Base-by-base conservation (phyloP, 2,888 invertebrate genomes). In the Lottia gigantea region DNA sequence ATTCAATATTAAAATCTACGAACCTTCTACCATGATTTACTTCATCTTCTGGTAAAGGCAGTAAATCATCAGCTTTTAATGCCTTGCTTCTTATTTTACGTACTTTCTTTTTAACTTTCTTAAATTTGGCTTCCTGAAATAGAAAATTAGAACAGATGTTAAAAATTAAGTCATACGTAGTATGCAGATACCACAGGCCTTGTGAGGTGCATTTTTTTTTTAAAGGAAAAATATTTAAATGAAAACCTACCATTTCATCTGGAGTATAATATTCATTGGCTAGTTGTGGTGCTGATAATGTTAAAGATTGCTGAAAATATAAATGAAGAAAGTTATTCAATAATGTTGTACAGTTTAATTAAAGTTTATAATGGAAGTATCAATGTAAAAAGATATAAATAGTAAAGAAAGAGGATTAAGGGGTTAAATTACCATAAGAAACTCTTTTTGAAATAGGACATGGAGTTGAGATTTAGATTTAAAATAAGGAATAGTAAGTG, bases 201-300 rank as follows among this genome's bases (percentile, higher is more conserved):
- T n/a, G n/a, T n/a, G n/a, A n/a, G n/a, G n/a, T n/a, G n/a, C n/a
- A n/a, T n/a, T n/a, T n/a, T n/a, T n/a, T n/a, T n/a, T n/a, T 14
- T 40, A 46, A 23, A 46, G 23, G 12, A 66, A 26, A 4, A 71
- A 62, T 23, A 68, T 19, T 6, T 8, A 49, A 15, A 47, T 25
- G n/a, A 26, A 67, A 65, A 78, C 81, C 75, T 76, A 90, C 89
- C 86, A 97, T 90, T 90, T 98, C 98, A 75, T 93, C 93, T 78
- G 93, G 92, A 71, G 94, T 94, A 86, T 93, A 93, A 89, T 96
- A 98, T 89, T 99, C 98, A 14, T 93, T 92, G 1, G 97, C 97
- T 23, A 95, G 78, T 78, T 91, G 92, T 46, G 93, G 91, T 80
- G 92, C 91, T 16, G 93, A 91, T 80, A 92, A 89, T 71, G 90